These are phyloP conservation scores for Trichogramma pretiosum DNA, from an alignment of 1,140 invertebrate species.

Conservation along the genomic window DNA sequence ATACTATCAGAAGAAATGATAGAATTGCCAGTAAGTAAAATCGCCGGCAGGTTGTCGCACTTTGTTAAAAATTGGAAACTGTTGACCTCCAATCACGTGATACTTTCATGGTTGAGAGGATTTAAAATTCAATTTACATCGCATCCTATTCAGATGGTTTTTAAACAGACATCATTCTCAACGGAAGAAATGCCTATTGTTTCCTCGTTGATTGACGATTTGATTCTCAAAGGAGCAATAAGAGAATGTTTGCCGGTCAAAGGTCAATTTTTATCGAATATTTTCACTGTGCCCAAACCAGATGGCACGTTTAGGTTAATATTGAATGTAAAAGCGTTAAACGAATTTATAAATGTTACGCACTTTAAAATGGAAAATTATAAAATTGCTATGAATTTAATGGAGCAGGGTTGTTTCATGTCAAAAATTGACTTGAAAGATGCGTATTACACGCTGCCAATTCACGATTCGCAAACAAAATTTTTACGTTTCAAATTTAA, in stretches of 20 bases:
- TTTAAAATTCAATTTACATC: conserved; percentile 12
- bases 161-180: no score
- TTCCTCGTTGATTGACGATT: neutral
- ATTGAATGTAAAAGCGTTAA: neutral
- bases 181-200: neutral
- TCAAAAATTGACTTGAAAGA: neutral
- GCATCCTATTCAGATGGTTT: neutral
- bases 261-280: neutral
- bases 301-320: neutral
- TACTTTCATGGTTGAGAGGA: conserved; percentile 6
- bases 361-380: conserved; percentile 9
- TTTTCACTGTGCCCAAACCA: neutral
- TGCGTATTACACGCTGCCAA: no score
- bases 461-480: neutral
- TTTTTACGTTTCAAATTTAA: neutral
- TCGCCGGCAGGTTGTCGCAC: conserved; percentile 6
- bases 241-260: neutral
- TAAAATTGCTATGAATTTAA: neutral
- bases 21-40: conserved; percentile 2
- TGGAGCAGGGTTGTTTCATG: neutral
- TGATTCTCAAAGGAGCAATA: conserved; percentile 5
- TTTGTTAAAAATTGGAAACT: conserved; percentile 3
- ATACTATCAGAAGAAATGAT: neutral
- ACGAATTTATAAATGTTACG: neutral
- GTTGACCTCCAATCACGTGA: conserved; percentile 7